phyloP scores from a whole-genome alignment of 2,113 vertebrate genomes.

The Neodontobutis hainanensis region DNA sequence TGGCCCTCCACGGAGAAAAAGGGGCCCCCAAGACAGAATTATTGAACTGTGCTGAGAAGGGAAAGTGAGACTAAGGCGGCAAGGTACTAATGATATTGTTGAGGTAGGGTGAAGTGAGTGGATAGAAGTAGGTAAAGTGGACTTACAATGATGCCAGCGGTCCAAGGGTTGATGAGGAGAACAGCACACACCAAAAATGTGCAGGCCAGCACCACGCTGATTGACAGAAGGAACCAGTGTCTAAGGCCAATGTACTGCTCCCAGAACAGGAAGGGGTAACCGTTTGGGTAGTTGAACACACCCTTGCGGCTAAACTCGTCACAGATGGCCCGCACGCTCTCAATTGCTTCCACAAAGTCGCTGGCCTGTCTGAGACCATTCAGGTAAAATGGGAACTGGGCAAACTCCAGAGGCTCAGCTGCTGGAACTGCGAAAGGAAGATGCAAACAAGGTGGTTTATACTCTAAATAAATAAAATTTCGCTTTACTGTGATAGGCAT shows the following conservation, averaged over 20 bases:
- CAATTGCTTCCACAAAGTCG: conserved; percentile 96
- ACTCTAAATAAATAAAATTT: conserved; percentile 7
- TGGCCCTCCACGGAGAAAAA: conserved; percentile 68
- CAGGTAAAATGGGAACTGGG: conserved; percentile 99
- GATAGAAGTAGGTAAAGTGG: neutral
- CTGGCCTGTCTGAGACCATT: conserved; percentile 93
- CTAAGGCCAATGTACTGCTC: conserved; percentile 97
- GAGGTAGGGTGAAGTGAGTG: conserved; percentile 36
- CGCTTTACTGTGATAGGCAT: neutral
- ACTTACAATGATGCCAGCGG: conserved; percentile 98
- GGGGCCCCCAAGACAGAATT: conserved; percentile 70
- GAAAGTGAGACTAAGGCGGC: conserved; percentile 42
- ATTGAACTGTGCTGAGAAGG: conserved; percentile 75
- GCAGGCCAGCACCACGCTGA: conserved; percentile 95
- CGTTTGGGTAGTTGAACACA: conserved; percentile 94
- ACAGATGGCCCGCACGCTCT: conserved; percentile 93
- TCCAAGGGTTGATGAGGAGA: conserved; percentile 99
- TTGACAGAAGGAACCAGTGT: conserved; percentile 95
- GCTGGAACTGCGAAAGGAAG: conserved; percentile 83
- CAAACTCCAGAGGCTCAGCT: conserved; percentile 94
- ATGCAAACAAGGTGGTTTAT: neutral
- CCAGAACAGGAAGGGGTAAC: conserved; percentile 98
- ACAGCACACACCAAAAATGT: conserved; percentile 96
- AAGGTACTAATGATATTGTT: conserved; percentile 54
- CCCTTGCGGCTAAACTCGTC: conserved; percentile 90